A percentile compares a stretch with the other conserved stretches of the same genome.
Conservation (phyloP, 2,888 invertebrate species). For the Drosophila monieri region DNA sequence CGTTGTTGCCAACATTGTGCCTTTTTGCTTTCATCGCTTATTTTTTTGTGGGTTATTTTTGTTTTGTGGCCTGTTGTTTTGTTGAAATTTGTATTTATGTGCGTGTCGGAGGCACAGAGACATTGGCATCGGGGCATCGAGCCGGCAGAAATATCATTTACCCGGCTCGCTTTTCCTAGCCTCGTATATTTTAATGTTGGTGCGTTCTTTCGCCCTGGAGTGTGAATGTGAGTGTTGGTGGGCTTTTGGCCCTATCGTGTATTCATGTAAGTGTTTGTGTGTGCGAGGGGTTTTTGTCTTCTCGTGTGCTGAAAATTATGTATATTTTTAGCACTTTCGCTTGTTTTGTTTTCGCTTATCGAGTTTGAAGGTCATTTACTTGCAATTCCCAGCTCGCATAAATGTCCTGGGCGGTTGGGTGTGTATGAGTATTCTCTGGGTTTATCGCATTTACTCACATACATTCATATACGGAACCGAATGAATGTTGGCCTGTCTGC, state of each 20-base stretch:
- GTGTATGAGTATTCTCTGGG: conserved; percentile 10
- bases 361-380: conserved; percentile 79
- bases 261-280: conserved; percentile 44
- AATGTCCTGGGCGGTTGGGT: conserved; percentile 7
- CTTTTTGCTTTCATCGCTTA: conserved; percentile 65
- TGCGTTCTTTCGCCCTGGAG: conserved; percentile 18
- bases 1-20: conserved; percentile 64
- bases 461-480: conserved; percentile 53
- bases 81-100: conserved; percentile 79
- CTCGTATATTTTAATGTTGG: conserved; percentile 74
- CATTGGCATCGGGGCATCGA: conserved; percentile 41
- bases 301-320: conserved; percentile 68
- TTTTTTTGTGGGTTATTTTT: conserved; percentile 48
- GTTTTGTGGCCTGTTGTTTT: conserved; percentile 51
- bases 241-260: conserved; percentile 64
- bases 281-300: conserved; percentile 37
- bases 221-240: conserved; percentile 25
- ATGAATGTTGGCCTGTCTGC: conserved; percentile 52
- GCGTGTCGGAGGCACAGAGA: conserved; percentile 51
- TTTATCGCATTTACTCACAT: conserved; percentile 20
- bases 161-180: conserved; percentile 49
- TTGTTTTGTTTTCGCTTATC: conserved; percentile 79
- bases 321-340: conserved; percentile 78
- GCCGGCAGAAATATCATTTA: conserved; percentile 67
- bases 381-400: conserved; percentile 53